Evolutionary conservation across 2,888 invertebrate genomes (phyloP).

Genomic region (Graphium colonna): DNA sequence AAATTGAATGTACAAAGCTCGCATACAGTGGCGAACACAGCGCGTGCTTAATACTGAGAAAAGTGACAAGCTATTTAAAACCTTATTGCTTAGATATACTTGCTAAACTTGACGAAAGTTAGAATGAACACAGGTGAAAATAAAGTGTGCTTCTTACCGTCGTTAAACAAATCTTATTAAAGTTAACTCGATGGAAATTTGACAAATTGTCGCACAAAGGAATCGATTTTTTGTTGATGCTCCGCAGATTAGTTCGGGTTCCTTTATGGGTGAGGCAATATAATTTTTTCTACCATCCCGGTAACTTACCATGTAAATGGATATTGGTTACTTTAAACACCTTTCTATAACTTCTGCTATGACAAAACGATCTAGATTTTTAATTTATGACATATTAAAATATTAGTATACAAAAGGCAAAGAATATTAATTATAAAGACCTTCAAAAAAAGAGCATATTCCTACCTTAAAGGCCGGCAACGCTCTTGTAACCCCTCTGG

Average conservation of each 20-base stretch:
- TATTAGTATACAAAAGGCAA: too few species aligned
- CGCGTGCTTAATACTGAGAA: background rate
- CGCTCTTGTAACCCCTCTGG: too few species aligned
- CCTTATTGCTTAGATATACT: background rate
- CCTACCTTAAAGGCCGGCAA: too few species aligned
- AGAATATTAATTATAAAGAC: too few species aligned
- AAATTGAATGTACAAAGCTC: constrained; percentile 19
- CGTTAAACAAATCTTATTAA: constrained; percentile 30
- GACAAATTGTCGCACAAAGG: constrained; percentile 27
- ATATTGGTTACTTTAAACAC: background rate
- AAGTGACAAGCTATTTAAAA: background rate
- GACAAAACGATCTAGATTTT: too few species aligned
- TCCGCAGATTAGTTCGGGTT: constrained; percentile 1
- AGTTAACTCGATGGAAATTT: constrained; percentile 32
- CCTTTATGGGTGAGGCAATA: background rate
- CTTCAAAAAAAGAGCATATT: too few species aligned
- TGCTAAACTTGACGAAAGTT: background rate
- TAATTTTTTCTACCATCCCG: background rate
- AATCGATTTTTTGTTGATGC: constrained; percentile 7
- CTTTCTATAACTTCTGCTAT: too few species aligned
- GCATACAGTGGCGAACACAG: constrained; percentile 3
- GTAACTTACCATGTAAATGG: background rate
- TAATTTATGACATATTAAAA: too few species aligned
- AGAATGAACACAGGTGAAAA: background rate
- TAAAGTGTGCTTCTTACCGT: constrained; percentile 14